Conservation (phyloP, 2,888 invertebrate species). For the Eurytoma californica region DNA sequence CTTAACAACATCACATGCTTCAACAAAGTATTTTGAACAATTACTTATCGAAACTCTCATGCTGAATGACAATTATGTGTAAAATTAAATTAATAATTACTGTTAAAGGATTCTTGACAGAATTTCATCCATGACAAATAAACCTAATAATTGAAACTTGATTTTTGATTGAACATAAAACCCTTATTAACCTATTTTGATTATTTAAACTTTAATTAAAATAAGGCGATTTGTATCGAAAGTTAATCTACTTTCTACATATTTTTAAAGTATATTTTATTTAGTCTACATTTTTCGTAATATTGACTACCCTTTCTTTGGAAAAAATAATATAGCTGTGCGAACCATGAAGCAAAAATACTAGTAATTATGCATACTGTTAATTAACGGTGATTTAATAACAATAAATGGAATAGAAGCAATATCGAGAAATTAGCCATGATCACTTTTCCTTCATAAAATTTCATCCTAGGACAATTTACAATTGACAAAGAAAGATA, state of each 20-base stretch:
- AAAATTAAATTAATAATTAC: too few species aligned
- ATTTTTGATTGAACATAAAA: neutral
- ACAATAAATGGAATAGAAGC: neutral
- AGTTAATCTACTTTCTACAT: neutral
- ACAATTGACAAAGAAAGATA: neutral
- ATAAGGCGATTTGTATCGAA: constrained; percentile 3
- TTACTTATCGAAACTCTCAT: constrained; percentile 5
- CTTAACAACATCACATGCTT: constrained; percentile 15
- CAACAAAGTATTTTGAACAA: constrained; percentile 17
- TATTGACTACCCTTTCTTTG: constrained; percentile 5
- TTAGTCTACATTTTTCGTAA: neutral
- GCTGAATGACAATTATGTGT: too few species aligned
- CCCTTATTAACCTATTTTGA: neutral
- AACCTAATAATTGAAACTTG: neutral
- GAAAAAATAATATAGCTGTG: neutral
- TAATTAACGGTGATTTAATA: neutral
- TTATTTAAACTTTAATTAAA: neutral
- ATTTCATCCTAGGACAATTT: too few species aligned
- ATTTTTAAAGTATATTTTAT: neutral
- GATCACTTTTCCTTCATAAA: too few species aligned
- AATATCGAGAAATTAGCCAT: neutral
- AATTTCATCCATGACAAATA: too few species aligned
- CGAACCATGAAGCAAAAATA: neutral
- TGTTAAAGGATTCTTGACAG: too few species aligned
- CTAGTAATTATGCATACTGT: neutral